Percentiles rank a stretch among this genome's conserved stretches.
Conservation (phyloP, 2,888 invertebrate species). For the Cylloceria caligata region DNA sequence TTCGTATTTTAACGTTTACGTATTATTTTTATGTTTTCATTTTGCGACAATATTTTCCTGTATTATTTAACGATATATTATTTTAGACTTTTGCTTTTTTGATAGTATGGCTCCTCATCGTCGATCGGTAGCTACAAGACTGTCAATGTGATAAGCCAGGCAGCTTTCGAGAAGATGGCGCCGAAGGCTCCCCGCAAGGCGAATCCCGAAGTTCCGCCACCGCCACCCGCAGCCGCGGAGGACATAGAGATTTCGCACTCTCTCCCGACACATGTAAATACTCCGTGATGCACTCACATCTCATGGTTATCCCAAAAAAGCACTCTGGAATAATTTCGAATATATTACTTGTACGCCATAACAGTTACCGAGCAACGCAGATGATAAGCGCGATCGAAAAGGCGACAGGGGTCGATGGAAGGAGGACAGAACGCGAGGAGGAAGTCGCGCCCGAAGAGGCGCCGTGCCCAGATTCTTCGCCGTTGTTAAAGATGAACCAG, state of each 20-base stretch:
- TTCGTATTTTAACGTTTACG: too few relatives aligned
- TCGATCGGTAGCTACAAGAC: slow-evolving; percentile 90
- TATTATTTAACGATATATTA: slow-evolving; percentile 38
- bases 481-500: slow-evolving; percentile 92
- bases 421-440: slow-evolving; percentile 72
- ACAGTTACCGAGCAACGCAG: slow-evolving; percentile 66
- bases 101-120: slow-evolving; percentile 85
- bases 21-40: too few relatives aligned
- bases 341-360: background rate
- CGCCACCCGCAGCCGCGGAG: slow-evolving; percentile 88
- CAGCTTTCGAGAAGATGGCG: slow-evolving; percentile 93
- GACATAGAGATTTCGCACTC: slow-evolving; percentile 78
- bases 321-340: background rate
- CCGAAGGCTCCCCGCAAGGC: slow-evolving; percentile 88
- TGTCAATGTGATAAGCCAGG: slow-evolving; percentile 94
- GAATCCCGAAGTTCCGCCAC: slow-evolving; percentile 93
- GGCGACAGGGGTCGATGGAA: slow-evolving; percentile 76
- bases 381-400: slow-evolving; percentile 77
- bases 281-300: background rate
- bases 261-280: slow-evolving; percentile 73
- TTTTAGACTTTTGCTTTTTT: slow-evolving; percentile 32
- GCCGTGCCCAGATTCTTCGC: slow-evolving; percentile 96
- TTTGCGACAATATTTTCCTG: background rate
- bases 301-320: background rate
- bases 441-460: slow-evolving; percentile 79